Evolutionary conservation across 2,888 invertebrate species (phyloP), one percentile per base, ranked within the genome.

Genomic region (Chrysomela aeneicollis): DNA sequence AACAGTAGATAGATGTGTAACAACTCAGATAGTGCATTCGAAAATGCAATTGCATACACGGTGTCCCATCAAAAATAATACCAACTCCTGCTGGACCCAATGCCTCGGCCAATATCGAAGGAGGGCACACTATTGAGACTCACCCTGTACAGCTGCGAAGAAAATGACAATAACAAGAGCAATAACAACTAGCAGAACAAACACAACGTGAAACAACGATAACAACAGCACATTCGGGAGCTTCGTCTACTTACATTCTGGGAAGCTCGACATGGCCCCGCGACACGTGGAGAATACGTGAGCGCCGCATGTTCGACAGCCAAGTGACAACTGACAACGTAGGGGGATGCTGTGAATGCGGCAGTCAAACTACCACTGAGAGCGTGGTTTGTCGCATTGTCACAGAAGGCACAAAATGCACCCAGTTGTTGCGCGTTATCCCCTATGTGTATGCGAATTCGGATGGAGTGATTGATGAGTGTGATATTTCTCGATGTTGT

Each of bases 301-400:
- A 71, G 75, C 71, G 72, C 65, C 62, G 64, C 51, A 46, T 49
- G 22, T 22, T 58, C 64, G 64, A 64, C 70, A 65, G 64, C 2
- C 74, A 73, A 74, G 74, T 76, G 75, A 75, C 73, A 75, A 71
- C 68, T 76, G 75, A 75, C 73, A 75, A 71, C 68, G 65, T 65
- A 66, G 62, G 70, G 68, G 71, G 76, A 77, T 77, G 75, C 74
- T 77, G 73, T 73, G 73, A 69, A 74, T 74, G 74, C 78, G 76
- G 74, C 76, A 75, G 77, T 74, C 73, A 72, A 73, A 74, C 77
- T 75, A 78, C 77, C 78, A 79, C 80, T 80, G 79, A 78, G 75
- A 60, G 64, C 72, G 76, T 74, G 73, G 76, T 76, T 77, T 78
- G 79, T 79, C 78, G 75, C 76, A 73, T 70, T 79, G 77, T 78